Conservation (phyloP, 2,797 vertebrate species). For the Naso thynnoides region DNA sequence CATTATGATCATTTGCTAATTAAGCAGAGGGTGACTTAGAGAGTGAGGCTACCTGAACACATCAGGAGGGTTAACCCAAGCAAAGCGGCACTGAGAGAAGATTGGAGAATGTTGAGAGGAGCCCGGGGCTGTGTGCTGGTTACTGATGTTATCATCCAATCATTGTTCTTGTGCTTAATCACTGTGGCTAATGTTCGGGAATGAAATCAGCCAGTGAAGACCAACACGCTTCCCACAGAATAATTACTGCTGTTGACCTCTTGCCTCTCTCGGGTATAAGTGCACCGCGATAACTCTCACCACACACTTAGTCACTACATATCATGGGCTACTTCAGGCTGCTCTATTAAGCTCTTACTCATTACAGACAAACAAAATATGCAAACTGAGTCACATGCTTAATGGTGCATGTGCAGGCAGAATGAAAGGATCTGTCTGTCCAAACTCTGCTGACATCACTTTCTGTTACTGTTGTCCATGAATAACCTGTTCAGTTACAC, state of each 20-base stretch:
- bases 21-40: slow-evolving; percentile 8
- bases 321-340: slow-evolving; percentile 16
- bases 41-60: slow-evolving; percentile 16
- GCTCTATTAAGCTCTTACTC: slow-evolving; percentile 43
- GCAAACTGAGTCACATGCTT: neutral
- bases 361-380: slow-evolving; percentile 29
- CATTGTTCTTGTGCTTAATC: slow-evolving; percentile 76
- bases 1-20: slow-evolving; percentile 27
- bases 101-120: slow-evolving; percentile 27
- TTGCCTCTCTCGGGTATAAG: slow-evolving; percentile 59
- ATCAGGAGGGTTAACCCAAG: slow-evolving; percentile 34
- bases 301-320: slow-evolving; percentile 43
- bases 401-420: slow-evolving; percentile 1
- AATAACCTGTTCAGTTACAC: slow-evolving; percentile 11
- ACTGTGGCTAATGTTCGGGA: slow-evolving; percentile 80
- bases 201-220: slow-evolving; percentile 76
- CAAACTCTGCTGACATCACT: neutral
- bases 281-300: slow-evolving; percentile 41
- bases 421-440: slow-evolving; percentile 26
- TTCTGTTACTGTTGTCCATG: no score
- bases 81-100: slow-evolving; percentile 33
- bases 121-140: slow-evolving; percentile 52
- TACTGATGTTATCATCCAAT: slow-evolving; percentile 67
- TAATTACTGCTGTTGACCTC: slow-evolving; percentile 80
- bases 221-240: slow-evolving; percentile 64